phyloP scores from a whole-genome alignment of 2,797 vertebrate species.

The Propithecus perrieri region DNA sequence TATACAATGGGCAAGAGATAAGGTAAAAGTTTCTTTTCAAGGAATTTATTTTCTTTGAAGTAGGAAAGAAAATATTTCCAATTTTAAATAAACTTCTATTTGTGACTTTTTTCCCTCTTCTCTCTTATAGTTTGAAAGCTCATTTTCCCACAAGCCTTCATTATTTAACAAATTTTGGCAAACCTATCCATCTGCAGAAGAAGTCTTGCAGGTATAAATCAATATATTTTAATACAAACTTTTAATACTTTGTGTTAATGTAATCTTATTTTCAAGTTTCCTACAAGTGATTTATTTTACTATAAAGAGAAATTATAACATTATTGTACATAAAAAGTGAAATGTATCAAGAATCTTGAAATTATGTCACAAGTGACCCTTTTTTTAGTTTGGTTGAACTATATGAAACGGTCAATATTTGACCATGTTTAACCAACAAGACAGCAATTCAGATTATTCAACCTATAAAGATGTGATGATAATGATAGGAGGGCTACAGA shows the following conservation, averaged over 20 bases:
- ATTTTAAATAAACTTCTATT: neutral
- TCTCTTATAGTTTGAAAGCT: slow-evolving; percentile 94
- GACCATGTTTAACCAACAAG: neutral
- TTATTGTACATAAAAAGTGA: neutral
- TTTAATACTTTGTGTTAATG: neutral
- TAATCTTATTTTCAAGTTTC: slow-evolving; percentile 41
- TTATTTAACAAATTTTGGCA: slow-evolving; percentile 98
- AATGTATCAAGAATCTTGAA: neutral
- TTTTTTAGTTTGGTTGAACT: neutral
- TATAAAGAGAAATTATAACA: neutral
- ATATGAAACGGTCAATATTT: neutral
- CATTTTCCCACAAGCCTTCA: slow-evolving; percentile 96
- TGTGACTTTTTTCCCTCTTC: slow-evolving; percentile 35
- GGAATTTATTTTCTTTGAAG: neutral
- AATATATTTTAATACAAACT: slow-evolving; percentile 30
- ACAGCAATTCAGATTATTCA: neutral
- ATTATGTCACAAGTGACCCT: neutral
- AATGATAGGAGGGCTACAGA: neutral
- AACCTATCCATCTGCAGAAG: slow-evolving; percentile 90
- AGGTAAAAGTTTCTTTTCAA: slow-evolving; percentile 87
- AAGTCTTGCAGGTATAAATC: slow-evolving; percentile 92
- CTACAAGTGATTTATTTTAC: slow-evolving; percentile 31
- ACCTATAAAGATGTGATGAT: neutral
- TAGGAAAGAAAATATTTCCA: neutral
- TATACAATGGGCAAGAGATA: slow-evolving; percentile 99